These are phyloP conservation scores for Drosophila suboccidentalis DNA, from an alignment of 2,888 invertebrate genomes.

Conservation along the genomic window DNA sequence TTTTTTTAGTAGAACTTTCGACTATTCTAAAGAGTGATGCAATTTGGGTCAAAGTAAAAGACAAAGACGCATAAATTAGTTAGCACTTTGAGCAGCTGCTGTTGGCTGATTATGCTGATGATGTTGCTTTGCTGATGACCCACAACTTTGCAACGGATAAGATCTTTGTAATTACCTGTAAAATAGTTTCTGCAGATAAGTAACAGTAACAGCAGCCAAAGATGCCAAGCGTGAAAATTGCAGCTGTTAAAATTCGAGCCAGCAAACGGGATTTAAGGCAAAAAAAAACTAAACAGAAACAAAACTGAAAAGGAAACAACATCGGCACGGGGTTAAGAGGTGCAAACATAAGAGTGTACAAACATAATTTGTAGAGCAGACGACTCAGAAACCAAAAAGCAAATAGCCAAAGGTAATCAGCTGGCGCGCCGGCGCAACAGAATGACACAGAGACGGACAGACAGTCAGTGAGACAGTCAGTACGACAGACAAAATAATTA, in stretches of 20 bases:
- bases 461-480: constrained; percentile 23
- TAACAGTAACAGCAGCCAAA: constrained; percentile 28
- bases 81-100: constrained; percentile 19
- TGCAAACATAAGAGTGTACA: constrained; percentile 43
- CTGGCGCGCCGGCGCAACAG: constrained; percentile 41
- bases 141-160: constrained; percentile 50
- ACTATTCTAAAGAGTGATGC: constrained; percentile 10
- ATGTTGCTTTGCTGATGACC: constrained; percentile 42
- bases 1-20: constrained; percentile 8
- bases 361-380: constrained; percentile 33
- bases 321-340: constrained; percentile 26
- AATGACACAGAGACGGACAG: constrained; percentile 24
- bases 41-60: constrained; percentile 24
- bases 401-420: constrained; percentile 72
- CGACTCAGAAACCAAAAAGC: constrained; percentile 40
- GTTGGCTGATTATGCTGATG: constrained; percentile 32
- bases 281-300: constrained; percentile 1
- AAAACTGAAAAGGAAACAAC: constrained; percentile 2
- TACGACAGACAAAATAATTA: constrained; percentile 61
- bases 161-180: constrained; percentile 67
- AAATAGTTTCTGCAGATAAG: constrained; percentile 43
- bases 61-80: constrained; percentile 24
- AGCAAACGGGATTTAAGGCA: constrained; percentile 48
- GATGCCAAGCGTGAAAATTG: constrained; percentile 63
- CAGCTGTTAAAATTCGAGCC: constrained; percentile 60